Evolutionary conservation across 2,888 invertebrate genomes (phyloP).

Genomic region (Gymnocheta viridis): DNA sequence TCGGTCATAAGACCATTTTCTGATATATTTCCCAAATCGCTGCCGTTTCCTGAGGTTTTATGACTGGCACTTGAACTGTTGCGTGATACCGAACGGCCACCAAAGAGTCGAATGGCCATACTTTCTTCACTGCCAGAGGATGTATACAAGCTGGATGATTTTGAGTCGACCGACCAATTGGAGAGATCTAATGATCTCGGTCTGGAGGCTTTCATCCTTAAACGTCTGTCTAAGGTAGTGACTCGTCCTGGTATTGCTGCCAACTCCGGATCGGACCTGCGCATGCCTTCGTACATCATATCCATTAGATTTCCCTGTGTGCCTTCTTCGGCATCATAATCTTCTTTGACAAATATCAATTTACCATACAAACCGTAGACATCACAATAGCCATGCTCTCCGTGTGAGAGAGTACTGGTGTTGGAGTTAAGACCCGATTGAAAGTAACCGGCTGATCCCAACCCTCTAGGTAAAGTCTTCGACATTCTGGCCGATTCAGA

Average conservation of each 20-base stretch:
- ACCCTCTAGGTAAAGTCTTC: conserved; percentile 90
- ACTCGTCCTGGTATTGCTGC: conserved; percentile 92
- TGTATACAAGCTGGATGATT: conserved; percentile 90
- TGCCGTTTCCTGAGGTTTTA: conserved; percentile 82
- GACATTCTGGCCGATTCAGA: conserved; percentile 86
- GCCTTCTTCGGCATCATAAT: conserved; percentile 89
- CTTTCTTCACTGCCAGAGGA: conserved; percentile 94
- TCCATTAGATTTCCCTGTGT: conserved; percentile 84
- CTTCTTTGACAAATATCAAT: conserved; percentile 90
- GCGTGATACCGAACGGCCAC: conserved; percentile 86
- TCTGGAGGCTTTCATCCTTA: conserved; percentile 91
- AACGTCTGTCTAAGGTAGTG: conserved; percentile 89
- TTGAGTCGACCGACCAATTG: conserved; percentile 94
- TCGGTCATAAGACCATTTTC: conserved; percentile 82
- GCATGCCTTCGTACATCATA: conserved; percentile 87
- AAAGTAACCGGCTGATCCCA: conserved; percentile 80
- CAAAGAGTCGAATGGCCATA: conserved; percentile 85
- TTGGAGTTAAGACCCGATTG: conserved; percentile 82
- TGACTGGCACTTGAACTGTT: conserved; percentile 90
- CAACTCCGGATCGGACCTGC: conserved; percentile 92
- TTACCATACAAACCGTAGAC: conserved; percentile 95
- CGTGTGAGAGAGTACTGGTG: conserved; percentile 84
- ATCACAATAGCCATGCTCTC: conserved; percentile 88
- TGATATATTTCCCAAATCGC: conserved; percentile 83
- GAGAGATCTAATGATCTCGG: conserved; percentile 92